Evolutionary conservation across 2,888 invertebrate species (phyloP).

Genomic region (Eilema caniola): DNA sequence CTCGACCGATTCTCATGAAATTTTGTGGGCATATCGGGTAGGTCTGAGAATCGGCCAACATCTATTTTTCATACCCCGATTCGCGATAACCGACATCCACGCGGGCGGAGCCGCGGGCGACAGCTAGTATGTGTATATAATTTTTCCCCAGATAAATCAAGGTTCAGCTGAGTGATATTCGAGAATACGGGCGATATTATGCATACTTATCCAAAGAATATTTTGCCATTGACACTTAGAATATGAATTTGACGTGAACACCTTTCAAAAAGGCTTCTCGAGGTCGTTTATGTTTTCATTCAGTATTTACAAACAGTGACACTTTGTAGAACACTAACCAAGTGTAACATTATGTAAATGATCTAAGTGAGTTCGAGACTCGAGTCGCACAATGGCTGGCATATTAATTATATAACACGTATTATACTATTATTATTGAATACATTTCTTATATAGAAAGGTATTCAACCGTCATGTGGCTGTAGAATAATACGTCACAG

Average conservation of each 20-base stretch:
- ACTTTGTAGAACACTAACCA: slow-evolving; percentile 36
- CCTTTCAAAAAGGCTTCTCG: slow-evolving; percentile 12
- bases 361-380: slow-evolving; percentile 25
- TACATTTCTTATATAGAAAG: background rate
- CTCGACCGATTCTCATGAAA: too few species aligned
- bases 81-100: too few species aligned
- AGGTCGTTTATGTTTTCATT: slow-evolving; percentile 27
- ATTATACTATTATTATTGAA: background rate
- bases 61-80: too few species aligned
- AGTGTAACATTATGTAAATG: slow-evolving; percentile 42
- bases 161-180: too few species aligned
- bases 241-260: background rate
- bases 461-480: background rate
- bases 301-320: slow-evolving; percentile 41
- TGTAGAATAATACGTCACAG: background rate
- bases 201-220: background rate
- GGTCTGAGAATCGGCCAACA: too few species aligned
- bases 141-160: too few species aligned
- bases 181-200: too few species aligned
- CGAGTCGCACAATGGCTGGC: slow-evolving; percentile 8
- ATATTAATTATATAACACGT: slow-evolving; percentile 8
- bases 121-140: too few species aligned
- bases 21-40: too few species aligned
- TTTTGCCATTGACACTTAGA: background rate
- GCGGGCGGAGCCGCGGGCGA: too few species aligned